Base-by-base conservation (phyloP, 1,140 invertebrate species). In the Bombus sylvicola region DNA sequence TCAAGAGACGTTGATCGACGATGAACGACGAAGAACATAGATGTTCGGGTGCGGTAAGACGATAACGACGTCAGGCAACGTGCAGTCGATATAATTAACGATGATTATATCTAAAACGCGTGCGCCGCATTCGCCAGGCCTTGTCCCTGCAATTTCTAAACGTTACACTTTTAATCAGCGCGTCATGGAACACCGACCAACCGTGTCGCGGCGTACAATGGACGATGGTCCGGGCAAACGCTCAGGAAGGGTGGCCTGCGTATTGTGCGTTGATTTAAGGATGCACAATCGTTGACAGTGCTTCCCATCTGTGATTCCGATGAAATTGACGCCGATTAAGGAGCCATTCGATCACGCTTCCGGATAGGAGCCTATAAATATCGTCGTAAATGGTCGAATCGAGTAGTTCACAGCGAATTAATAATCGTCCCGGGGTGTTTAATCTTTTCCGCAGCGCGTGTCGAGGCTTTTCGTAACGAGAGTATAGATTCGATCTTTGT, bases 111-210 rank as follows among this genome's bases (percentile, higher is more conserved):
- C 86, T 64, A 76, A 59, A 59, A 68, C 83, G 66, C 62, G 76
- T 59, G 66, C 84, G 62, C 28, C 41, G 59, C 82, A 62, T 31
- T 31, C 71, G 2, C 69, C 5, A 15, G 9, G 43, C 28, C 57
- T 4, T 10, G 79, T 43, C 66, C 64, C 47, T 81, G 83, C 83
- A 90, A 90, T 90, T 90, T 90, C 89, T 90, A 90, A 90, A 87
- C 89, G 89, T 90, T 90, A 90, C 87, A 90, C 89, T 90, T 90
- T 91, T 90, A 90, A 91, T 91, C 90, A 89, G 62, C 77, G 83
- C 81, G 88, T 91, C 90, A 87, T 87, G 90, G 87, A 87, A 90
- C 85, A 79, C 75, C 82, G 80, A 34, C 85, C 90, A 91, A 85
- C 82, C 89, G 81, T 78, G 85, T 79, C 89, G 66, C 69, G 39